Base-by-base conservation (phyloP, 2,888 invertebrate genomes). In the Tetragonula carbonaria region DNA sequence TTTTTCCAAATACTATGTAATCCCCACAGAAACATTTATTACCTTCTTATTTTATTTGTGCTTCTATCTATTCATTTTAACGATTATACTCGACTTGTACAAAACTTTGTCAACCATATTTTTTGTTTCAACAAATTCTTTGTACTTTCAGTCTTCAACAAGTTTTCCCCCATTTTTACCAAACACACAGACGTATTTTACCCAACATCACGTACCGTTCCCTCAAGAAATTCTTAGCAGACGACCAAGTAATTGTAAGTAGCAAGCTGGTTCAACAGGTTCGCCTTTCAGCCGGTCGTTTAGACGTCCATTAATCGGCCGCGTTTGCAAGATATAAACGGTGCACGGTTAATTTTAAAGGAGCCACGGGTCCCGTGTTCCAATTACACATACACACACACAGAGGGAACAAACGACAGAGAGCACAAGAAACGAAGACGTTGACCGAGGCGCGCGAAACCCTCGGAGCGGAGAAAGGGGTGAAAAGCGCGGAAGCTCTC, bases 321-420 rank as follows among this genome's bases (percentile, higher is more conserved):
- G 16, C 71, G 38, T 78, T 23, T 38, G 16, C 23, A 28, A 28
- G 80, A 63, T 62, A 68, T 62, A 80, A 81, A 62, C 73, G 62
- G 59, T 51, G 55, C 33, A 33, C n/a, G 23, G 80, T 81, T 81
- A 81, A 81, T 81, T 79, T 81, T 73, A 68, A 79, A 79, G 73
- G 45, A 72, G 73, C n/a, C 65, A 28, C 45, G 66, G 21, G 11
- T 21, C 13, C 65, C 74, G 73, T 57, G 65, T 78, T 53, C 59
- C 65, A 78, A 51, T 80, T 82, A 59, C 57, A 57, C 45, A 45
- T 11, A 45, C 45, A 38, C 38, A 59, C 8, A 45, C 8, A 45
- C 57, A 57, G 8, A 8, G 8, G 8, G 45, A 8, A 38, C 38
- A 38, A 38, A 38, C 38, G 38, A 74, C 28, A 38, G 0, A 38